Evolutionary conservation across 2,113 vertebrate genomes (phyloP).

Genomic region (Falco punctatus): DNA sequence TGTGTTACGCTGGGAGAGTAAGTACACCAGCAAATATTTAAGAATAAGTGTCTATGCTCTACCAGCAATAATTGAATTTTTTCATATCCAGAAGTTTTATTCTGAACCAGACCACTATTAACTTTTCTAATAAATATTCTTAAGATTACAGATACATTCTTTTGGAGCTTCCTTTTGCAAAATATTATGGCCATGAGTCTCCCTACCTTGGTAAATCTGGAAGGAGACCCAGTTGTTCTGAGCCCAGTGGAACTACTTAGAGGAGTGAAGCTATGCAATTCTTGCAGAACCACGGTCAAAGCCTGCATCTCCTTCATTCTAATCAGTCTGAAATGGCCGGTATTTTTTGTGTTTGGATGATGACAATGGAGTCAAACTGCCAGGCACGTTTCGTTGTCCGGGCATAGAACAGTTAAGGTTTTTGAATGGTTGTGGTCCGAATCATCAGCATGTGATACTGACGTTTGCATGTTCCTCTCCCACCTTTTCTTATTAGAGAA

Average conservation of each 20-base stretch:
- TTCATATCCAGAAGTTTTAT: not conserved
- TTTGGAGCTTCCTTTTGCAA: not conserved
- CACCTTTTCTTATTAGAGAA: not conserved
- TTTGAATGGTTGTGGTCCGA: not conserved
- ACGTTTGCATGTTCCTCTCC: not conserved
- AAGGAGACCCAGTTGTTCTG: not conserved
- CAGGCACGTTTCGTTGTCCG: not conserved
- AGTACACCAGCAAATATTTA: not conserved
- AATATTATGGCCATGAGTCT: not conserved
- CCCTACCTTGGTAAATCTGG: not conserved
- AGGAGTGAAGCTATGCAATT: not conserved
- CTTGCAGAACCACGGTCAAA: not conserved
- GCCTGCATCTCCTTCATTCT: not conserved
- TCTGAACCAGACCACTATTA: not conserved
- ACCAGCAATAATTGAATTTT: not conserved
- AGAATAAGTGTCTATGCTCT: not conserved
- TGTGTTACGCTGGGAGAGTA: not conserved
- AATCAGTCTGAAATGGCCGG: not conserved
- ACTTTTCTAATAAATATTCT: not conserved
- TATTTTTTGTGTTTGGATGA: not conserved
- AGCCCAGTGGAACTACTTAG: not conserved
- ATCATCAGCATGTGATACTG: not conserved
- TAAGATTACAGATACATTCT: not conserved
- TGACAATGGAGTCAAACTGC: not conserved
- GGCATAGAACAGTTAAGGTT: not conserved